Evolutionary conservation across 2,113 vertebrate species (phyloP).

Genomic region (Microcebus tavaratra): DNA sequence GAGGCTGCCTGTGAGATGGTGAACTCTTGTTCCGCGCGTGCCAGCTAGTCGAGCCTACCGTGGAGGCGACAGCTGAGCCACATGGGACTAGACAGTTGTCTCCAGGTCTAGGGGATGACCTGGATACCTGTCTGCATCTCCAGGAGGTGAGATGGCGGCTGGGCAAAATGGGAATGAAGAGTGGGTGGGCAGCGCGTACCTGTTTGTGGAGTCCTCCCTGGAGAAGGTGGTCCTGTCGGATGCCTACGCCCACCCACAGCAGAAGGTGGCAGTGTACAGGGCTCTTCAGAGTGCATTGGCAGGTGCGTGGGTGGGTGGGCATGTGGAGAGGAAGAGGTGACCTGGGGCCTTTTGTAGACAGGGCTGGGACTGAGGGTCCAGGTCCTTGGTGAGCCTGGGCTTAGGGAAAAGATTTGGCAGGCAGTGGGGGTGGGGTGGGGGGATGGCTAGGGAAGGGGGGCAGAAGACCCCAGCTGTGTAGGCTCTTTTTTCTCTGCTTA

Average conservation of each 20-base stretch:
- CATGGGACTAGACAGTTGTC: not conserved
- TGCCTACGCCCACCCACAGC: slow-evolving; percentile 88
- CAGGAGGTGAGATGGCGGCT: slow-evolving; percentile 69
- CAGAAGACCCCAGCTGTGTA: not conserved
- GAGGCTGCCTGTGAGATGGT: not conserved
- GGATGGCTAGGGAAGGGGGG: not conserved
- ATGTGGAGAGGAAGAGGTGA: not conserved
- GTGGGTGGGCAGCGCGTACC: slow-evolving; percentile 93
- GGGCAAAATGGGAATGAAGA: slow-evolving; percentile 77
- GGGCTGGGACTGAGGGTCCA: not conserved
- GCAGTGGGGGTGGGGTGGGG: not conserved
- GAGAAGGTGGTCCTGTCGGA: slow-evolving; percentile 86
- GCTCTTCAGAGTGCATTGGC: slow-evolving; percentile 91
- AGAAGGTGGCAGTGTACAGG: slow-evolving; percentile 90
- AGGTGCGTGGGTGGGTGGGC: slow-evolving; percentile 83
- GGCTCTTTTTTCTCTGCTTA: not conserved
- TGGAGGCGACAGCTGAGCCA: not conserved
- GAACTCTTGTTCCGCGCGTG: not conserved
- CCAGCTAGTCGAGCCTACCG: not conserved
- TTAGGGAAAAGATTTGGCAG: not conserved
- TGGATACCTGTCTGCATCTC: not conserved
- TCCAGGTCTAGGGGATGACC: not conserved
- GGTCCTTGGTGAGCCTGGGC: not conserved
- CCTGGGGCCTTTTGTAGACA: not conserved
- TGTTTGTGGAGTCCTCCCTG: slow-evolving; percentile 90